These are phyloP conservation scores for Notocelia uddmanniana DNA, from an alignment of 2,888 invertebrate genomes.

Conservation along the genomic window DNA sequence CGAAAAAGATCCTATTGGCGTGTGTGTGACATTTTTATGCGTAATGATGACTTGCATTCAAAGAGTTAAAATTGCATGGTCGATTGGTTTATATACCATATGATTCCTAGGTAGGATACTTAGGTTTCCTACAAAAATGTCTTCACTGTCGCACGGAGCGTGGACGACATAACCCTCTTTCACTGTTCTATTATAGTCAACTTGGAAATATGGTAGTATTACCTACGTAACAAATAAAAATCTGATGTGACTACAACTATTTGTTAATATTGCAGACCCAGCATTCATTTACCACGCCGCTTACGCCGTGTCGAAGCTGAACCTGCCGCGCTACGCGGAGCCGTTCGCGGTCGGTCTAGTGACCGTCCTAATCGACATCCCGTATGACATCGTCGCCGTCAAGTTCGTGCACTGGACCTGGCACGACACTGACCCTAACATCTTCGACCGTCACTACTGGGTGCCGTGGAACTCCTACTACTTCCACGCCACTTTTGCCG, in stretches of 20 bases:
- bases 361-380: conserved; percentile 90
- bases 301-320: conserved; percentile 84
- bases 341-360: conserved; percentile 89
- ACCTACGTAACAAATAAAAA: too few relatives aligned
- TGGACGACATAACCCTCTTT: not conserved
- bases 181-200: not conserved
- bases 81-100: too few relatives aligned
- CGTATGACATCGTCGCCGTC: conserved; percentile 92
- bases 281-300: conserved; percentile 87
- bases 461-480: conserved; percentile 95
- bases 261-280: conserved; percentile 76
- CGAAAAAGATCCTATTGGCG: too few relatives aligned
- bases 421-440: conserved; percentile 91
- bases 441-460: conserved; percentile 91
- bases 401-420: conserved; percentile 94
- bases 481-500: conserved; percentile 91
- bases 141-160: too few relatives aligned
- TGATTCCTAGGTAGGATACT: too few relatives aligned
- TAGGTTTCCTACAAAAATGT: too few relatives aligned
- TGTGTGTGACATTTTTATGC: too few relatives aligned
- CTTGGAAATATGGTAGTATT: too few relatives aligned
- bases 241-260: too few relatives aligned
- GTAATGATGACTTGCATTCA: too few relatives aligned
- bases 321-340: conserved; percentile 85
- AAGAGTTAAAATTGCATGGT: too few relatives aligned